These are phyloP conservation scores for Dugesia japonica DNA, from an alignment of 2,888 invertebrate genomes.

Conservation along the genomic window DNA sequence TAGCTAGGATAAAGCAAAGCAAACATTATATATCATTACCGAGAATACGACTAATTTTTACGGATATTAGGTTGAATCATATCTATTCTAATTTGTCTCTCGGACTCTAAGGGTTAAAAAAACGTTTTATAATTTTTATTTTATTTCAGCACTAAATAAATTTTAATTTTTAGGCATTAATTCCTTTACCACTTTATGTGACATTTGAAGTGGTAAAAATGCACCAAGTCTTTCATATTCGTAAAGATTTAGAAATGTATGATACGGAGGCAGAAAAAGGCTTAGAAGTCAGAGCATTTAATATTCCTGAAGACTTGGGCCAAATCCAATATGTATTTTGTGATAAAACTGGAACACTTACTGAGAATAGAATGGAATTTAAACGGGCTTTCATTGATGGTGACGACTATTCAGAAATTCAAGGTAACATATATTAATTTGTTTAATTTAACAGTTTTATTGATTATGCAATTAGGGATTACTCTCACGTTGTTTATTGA, in stretches of 20 bases:
- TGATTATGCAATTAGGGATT: too few species aligned
- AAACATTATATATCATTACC: too few species aligned
- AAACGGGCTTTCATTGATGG: constrained; percentile 73
- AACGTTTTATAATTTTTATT: too few species aligned
- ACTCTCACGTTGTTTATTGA: too few species aligned
- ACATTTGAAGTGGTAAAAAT: constrained; percentile 88
- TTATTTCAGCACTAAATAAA: too few species aligned
- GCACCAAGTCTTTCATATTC: constrained; percentile 81
- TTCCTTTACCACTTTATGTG: constrained; percentile 84
- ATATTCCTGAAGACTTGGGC: constrained; percentile 89
- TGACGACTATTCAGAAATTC: not conserved
- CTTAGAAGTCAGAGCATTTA: constrained; percentile 75
- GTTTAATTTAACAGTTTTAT: too few species aligned
- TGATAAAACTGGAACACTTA: constrained; percentile 90
- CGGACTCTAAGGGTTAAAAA: too few species aligned
- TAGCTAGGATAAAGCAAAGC: too few species aligned
- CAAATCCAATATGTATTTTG: constrained; percentile 82
- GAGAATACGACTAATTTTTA: too few species aligned
- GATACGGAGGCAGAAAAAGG: constrained; percentile 66
- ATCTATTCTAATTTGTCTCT: too few species aligned
- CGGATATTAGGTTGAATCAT: too few species aligned
- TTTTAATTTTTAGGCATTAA: constrained; percentile 60
- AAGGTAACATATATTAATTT: too few species aligned
- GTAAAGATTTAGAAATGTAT: constrained; percentile 70
- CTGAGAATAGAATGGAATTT: constrained; percentile 92